A percentile compares a stretch with the other conserved stretches of the same genome.
These are phyloP conservation scores for Homarus gammarus DNA, from an alignment of 2,888 invertebrate species.

Conservation along the genomic window DNA sequence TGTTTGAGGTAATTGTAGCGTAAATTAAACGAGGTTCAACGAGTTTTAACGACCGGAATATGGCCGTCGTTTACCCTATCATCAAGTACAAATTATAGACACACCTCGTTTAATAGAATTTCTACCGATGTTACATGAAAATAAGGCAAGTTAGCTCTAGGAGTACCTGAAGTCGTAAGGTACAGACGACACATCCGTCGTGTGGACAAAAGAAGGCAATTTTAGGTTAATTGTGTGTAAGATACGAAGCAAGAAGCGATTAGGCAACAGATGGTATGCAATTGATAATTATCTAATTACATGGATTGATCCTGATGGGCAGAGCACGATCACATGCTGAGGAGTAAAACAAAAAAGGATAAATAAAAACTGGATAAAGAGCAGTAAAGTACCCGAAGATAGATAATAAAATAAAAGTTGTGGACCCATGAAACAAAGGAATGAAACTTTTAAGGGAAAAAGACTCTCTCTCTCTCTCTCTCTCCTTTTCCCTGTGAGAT, in stretches of 20 bases:
- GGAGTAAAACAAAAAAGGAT: no score
- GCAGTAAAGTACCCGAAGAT: not conserved
- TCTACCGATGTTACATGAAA: not conserved
- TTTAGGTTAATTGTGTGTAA: not conserved
- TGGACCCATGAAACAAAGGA: not conserved
- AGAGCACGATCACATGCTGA: not conserved
- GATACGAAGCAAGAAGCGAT: not conserved
- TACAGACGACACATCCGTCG: not conserved
- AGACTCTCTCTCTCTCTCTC: not conserved
- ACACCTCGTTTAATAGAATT: not conserved
- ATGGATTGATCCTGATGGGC: not conserved
- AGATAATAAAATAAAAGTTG: no score
- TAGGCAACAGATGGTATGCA: not conserved
- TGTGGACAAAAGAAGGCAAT: not conserved
- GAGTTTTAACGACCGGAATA: slow-evolving; percentile 1
- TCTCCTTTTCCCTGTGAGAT: not conserved
- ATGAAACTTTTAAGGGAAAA: not conserved
- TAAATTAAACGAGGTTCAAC: not conserved
- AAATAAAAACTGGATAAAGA: not conserved
- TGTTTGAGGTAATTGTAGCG: not conserved
- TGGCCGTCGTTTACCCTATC: not conserved
- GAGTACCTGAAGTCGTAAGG: not conserved
- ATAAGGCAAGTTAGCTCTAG: not conserved
- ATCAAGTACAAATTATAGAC: not conserved
- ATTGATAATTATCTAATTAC: not conserved